These are phyloP conservation scores for Lasioglossum lativentre DNA, from an alignment of 2,888 invertebrate species.

Conservation along the genomic window DNA sequence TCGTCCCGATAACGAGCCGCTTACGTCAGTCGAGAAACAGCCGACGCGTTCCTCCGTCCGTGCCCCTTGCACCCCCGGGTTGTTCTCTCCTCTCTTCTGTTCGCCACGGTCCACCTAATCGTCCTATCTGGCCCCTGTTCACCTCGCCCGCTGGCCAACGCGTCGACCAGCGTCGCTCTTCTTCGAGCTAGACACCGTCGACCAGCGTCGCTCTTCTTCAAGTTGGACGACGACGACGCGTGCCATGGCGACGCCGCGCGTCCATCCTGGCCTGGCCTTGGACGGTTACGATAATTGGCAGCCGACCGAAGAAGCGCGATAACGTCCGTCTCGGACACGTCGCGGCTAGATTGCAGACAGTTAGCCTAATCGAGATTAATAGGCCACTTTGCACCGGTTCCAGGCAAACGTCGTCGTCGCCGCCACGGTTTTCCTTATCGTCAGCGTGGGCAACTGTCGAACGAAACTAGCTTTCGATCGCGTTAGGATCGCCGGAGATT, in stretches of 20 bases:
- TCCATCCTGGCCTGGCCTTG: slow-evolving; percentile 57
- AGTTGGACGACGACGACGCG: neutral
- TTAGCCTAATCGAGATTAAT: slow-evolving; percentile 56
- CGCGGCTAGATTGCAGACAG: slow-evolving; percentile 47
- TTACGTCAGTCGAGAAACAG: slow-evolving; percentile 58
- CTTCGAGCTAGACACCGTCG: neutral
- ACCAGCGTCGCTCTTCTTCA: neutral
- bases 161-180: slow-evolving; percentile 9
- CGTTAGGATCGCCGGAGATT: no score
- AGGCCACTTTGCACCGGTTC: slow-evolving; percentile 38
- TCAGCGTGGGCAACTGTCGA: neutral
- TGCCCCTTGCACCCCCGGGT: neutral
- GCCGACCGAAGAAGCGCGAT: slow-evolving; percentile 55
- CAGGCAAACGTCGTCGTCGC: slow-evolving; percentile 1
- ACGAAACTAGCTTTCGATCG: neutral
- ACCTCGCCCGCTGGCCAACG: slow-evolving; percentile 24
- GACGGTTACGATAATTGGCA: slow-evolving; percentile 68
- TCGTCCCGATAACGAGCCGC: slow-evolving; percentile 62
- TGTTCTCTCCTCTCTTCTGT: slow-evolving; percentile 11
- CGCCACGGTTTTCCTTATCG: neutral
- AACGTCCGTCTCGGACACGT: slow-evolving; percentile 36
- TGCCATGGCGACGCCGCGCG: slow-evolving; percentile 18
- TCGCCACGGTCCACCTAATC: slow-evolving; percentile 35
- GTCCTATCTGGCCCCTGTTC: slow-evolving; percentile 46
- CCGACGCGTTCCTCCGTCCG: slow-evolving; percentile 25